Percentiles rank a stretch among this genome's conserved stretches.
These are phyloP conservation scores for Onychomys arenicola DNA, from an alignment of 2,797 vertebrate genomes.

Conservation along the genomic window DNA sequence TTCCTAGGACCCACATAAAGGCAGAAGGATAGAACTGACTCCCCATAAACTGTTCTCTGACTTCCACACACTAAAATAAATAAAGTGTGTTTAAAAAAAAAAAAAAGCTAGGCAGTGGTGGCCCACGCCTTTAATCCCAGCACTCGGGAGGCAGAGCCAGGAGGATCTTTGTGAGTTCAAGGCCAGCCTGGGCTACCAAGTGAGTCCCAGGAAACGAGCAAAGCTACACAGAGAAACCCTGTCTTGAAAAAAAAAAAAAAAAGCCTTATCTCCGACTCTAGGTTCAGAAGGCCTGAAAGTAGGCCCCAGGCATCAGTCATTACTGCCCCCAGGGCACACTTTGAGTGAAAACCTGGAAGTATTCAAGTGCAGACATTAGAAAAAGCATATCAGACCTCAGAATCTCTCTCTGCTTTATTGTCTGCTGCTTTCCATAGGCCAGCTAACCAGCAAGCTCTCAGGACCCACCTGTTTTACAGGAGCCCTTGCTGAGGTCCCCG, in stretches of 20 bases:
- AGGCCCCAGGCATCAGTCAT: neutral
- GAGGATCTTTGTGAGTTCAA: too few species aligned
- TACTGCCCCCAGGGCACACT: neutral
- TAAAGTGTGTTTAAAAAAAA: neutral
- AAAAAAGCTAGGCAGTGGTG: too few species aligned
- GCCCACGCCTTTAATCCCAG: too few species aligned
- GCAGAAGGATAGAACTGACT: neutral
- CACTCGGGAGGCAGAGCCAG: too few species aligned
- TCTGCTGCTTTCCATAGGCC: neutral
- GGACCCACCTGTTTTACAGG: neutral
- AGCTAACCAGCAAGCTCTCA: neutral
- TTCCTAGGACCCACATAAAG: neutral
- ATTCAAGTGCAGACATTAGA: neutral
- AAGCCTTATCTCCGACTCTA: neutral
- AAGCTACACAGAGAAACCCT: too few species aligned
- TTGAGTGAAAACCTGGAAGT: neutral
- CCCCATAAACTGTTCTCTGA: neutral
- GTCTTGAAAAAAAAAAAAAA: neutral
- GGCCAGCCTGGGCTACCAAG: too few species aligned
- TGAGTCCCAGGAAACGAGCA: too few species aligned
- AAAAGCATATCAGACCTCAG: too few species aligned
- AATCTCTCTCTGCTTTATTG: neutral
- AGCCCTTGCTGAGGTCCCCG: neutral
- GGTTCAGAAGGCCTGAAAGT: neutral
- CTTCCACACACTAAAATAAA: neutral